Evolutionary conservation across 2,888 invertebrate genomes (phyloP), one percentile per base, ranked within the genome.

Genomic region (Cheilosia pagana): DNA sequence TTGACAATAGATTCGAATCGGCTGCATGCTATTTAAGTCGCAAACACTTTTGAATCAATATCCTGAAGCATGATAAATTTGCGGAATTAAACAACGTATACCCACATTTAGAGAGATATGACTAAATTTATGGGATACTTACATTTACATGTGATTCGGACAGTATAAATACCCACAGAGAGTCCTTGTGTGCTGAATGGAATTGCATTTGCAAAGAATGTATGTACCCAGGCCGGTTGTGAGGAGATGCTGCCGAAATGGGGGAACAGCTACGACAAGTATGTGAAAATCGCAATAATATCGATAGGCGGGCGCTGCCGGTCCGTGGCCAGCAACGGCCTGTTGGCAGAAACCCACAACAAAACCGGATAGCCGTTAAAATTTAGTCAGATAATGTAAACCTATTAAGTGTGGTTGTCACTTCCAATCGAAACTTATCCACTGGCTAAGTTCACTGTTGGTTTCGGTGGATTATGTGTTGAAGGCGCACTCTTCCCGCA

Each of bases 321-420:
- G 1, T 16, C 10, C 8, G 0, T 50, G 10, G 23, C n/a, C 59
- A 23, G 35, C 16, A 57, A 35, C 12, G 35, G 41, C 31, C 12
- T 25, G 25, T 23, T 52, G 63, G 28, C 52, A 28, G 28, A 75
- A 57, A 72, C 57, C 67, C 74, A 70, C 63, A 70, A 74, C 83
- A 83, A 52, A 74, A 65, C 79, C 59, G 59, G 55, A 83, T 79
- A 60, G 72, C 16, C 62, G 68, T 74, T 74, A 53, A 82, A 82
- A 82, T 53, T 57, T 55, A 63, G 68, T 55, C 65, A 74, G 83
- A 83, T 78, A 74, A 78, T 83, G 74, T 79, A 68, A 82, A 74
- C 74, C 74, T 70, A 79, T 83, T 83, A 79, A 57, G 79, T 79
- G 83, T 65, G 83, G 83, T 83, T 83, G 78, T 83, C 83, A 83